Conservation (phyloP, 2,113 vertebrate species). For the Petaurus breviceps region DNA sequence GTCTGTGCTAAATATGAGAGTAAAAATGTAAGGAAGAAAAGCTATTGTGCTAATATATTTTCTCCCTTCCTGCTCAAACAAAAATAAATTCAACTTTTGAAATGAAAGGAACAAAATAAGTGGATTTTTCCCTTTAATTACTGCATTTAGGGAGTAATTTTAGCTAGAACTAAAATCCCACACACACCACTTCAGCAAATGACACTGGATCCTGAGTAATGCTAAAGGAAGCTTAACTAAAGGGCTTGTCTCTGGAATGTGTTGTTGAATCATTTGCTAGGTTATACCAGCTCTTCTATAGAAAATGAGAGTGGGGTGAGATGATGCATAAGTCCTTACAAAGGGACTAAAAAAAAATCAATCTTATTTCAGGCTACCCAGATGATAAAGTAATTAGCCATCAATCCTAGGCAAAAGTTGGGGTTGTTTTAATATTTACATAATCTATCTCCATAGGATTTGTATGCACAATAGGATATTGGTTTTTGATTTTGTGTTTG, state of each 20-base stretch:
- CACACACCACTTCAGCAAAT: slow-evolving; percentile 62
- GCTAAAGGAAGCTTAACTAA: neutral
- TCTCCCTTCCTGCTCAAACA: slow-evolving; percentile 63
- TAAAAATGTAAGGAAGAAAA: slow-evolving; percentile 67
- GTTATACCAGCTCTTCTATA: slow-evolving; percentile 25
- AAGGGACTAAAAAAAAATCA: neutral
- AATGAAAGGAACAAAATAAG: slow-evolving; percentile 62
- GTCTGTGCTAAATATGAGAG: slow-evolving; percentile 56
- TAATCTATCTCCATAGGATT: slow-evolving; percentile 15
- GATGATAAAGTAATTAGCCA: slow-evolving; percentile 1
- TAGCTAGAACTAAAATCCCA: slow-evolving; percentile 54
- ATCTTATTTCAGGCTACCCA: neutral
- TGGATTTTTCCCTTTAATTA: slow-evolving; percentile 60
- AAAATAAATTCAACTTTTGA: slow-evolving; percentile 74
- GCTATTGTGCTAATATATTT: slow-evolving; percentile 64
- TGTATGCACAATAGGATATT: neutral
- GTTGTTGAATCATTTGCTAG: neutral
- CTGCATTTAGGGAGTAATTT: slow-evolving; percentile 25
- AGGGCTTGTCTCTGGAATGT: neutral
- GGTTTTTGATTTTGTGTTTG: neutral
- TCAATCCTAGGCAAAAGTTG: neutral
- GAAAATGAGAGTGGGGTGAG: neutral
- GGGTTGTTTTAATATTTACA: slow-evolving; percentile 5
- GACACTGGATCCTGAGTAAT: slow-evolving; percentile 34
- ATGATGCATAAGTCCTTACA: neutral